Evolutionary conservation across 1,140 invertebrate genomes (phyloP), one percentile per base, ranked within the genome.

Genomic region (Pteromalus puparum): DNA sequence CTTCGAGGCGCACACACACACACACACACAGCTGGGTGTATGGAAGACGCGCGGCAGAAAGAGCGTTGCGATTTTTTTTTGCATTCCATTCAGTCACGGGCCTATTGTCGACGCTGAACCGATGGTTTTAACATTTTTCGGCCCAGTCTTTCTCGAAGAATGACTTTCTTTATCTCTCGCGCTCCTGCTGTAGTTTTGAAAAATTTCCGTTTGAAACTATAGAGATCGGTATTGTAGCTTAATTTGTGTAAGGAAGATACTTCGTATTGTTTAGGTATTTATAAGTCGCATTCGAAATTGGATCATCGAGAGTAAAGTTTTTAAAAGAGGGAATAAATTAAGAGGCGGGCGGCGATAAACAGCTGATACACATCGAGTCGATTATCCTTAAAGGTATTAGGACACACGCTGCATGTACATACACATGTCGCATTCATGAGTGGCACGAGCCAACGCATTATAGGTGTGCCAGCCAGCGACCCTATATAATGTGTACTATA

Each of bases 381-480:
- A 67, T 65, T 42, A 70, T 80, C 46, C 38, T 12, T 12, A 53
- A 73, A 53, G 42, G 10, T 70, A 74, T 53, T 65, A 30, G 30
- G 28, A 26, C 13, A 72, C 48, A 42, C 38, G 10, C 38, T 6
- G 30, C 10, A 42, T 34, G 18, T 48, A 48, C 38, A 13, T 83
- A 84, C 70, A 74, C 46, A 84, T 80, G 83, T 80, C 72, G 53
- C n/a, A 75, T 84, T 79, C 10, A 68, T 48, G n/a, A 74, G 61
- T 70, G 53, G 61, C 83, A 84, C 77, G 77, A 84, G 72, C 70
- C 76, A 34, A 21, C 5, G 21, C 42, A 73, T 79, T 84, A 72
- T 42, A 84, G 26, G 48, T 34, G 72, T 72, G 67, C 26, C 65
- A 18, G 18, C 21, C 21, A 61, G 53, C 4, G 77, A 74, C 34